Percentiles rank a stretch among this genome's conserved stretches.
Evolutionary conservation across 2,888 invertebrate genomes (phyloP).

Genomic region (Formica aserva): DNA sequence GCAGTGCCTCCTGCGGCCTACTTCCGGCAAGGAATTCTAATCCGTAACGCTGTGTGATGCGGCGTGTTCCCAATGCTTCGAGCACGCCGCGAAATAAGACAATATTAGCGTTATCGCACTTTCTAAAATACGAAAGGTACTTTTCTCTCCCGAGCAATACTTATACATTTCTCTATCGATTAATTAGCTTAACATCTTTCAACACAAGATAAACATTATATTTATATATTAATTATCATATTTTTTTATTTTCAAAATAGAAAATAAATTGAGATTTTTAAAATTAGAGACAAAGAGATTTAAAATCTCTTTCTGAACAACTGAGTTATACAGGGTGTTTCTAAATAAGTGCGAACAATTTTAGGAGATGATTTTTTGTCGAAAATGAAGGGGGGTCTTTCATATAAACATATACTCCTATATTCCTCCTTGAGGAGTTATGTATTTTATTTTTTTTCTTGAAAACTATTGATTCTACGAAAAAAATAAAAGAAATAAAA

Average conservation of each 20-base stretch:
- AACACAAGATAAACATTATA: not conserved
- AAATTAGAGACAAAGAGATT: not conserved
- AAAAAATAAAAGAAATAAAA: too few relatives aligned
- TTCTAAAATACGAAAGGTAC: conserved; percentile 33
- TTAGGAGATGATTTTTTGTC: too few relatives aligned
- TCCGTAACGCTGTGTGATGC: conserved; percentile 53
- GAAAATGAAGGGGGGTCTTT: too few relatives aligned
- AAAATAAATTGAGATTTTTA: not conserved
- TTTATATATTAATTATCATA: too few relatives aligned
- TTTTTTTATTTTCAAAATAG: not conserved
- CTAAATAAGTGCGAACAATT: too few relatives aligned
- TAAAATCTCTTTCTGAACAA: not conserved
- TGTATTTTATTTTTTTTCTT: too few relatives aligned
- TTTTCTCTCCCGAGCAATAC: conserved; percentile 5
- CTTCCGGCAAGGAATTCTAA: conserved; percentile 68
- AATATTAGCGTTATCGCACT: conserved; percentile 27
- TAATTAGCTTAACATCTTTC: not conserved
- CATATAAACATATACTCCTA: too few relatives aligned
- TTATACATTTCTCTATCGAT: not conserved
- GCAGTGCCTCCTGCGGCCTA: conserved; percentile 64
- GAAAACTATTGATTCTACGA: too few relatives aligned
- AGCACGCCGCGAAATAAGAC: conserved; percentile 33
- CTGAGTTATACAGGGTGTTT: not conserved
- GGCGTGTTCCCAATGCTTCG: conserved; percentile 47
- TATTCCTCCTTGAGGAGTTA: too few relatives aligned